Conservation (phyloP, 2,113 vertebrate genomes). For the Montifringilla adamsi region DNA sequence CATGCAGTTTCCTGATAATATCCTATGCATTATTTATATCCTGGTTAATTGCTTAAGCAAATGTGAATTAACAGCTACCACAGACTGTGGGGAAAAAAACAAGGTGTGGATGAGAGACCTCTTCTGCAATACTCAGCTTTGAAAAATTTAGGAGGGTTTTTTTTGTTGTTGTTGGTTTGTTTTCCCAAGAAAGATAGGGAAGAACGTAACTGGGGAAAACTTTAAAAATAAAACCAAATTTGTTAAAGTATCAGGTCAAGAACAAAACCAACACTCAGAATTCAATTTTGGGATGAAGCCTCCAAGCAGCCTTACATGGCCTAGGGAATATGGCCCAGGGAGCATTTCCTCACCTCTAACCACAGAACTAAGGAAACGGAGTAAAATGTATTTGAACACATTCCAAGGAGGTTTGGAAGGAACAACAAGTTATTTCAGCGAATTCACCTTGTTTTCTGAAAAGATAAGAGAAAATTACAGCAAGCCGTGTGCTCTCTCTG, state of each 20-base stretch:
- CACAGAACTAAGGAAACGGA: not conserved
- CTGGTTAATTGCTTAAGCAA: conserved; percentile 42
- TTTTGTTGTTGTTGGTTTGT: not conserved
- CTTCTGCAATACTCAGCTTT: not conserved
- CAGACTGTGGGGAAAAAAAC: not conserved
- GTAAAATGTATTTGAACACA: not conserved
- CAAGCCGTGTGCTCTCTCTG: not conserved
- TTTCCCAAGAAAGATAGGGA: not conserved
- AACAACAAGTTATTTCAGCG: not conserved
- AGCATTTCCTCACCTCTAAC: not conserved
- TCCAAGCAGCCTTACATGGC: not conserved
- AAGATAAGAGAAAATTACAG: not conserved
- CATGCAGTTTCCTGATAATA: conserved; percentile 1
- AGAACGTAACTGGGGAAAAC: not conserved
- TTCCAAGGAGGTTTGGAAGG: not conserved
- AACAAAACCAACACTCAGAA: not conserved
- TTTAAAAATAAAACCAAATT: not conserved
- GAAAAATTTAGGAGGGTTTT: not conserved
- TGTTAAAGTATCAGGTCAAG: not conserved
- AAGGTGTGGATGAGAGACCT: not conserved
- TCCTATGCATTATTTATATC: conserved; percentile 47
- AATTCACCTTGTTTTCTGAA: not conserved
- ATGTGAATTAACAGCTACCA: not conserved
- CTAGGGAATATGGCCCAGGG: not conserved
- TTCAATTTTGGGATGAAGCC: not conserved